Evolutionary conservation across 2,888 invertebrate species (phyloP).

Genomic region (Scaptodrosophila latifasciaeformis): DNA sequence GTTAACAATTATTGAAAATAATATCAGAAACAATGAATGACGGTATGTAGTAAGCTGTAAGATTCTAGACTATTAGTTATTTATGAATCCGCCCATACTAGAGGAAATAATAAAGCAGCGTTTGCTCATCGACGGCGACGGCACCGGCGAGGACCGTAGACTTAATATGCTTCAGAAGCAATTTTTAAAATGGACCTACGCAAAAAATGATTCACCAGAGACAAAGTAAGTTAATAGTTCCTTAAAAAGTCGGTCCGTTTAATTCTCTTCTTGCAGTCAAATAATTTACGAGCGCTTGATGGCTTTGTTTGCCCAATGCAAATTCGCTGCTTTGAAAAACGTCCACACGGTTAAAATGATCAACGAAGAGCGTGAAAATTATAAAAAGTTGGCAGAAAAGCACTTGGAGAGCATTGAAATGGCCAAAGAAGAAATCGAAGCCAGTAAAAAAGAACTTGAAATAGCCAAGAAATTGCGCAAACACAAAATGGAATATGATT

Average conservation of each 20-base stretch:
- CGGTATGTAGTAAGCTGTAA: constrained; percentile 16
- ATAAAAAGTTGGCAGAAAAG: constrained; percentile 84
- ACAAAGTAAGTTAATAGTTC: constrained; percentile 78
- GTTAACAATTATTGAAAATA: no score
- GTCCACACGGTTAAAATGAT: constrained; percentile 87
- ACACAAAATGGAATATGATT: constrained; percentile 94
- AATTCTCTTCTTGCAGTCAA: constrained; percentile 76
- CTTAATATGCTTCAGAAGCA: constrained; percentile 90
- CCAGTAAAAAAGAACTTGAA: constrained; percentile 86
- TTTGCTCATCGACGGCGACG: constrained; percentile 96
- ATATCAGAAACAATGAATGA: constrained; percentile 28
- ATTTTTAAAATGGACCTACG: constrained; percentile 86
- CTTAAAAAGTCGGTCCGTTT: constrained; percentile 3
- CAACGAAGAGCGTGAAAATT: constrained; percentile 87
- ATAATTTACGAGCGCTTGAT: constrained; percentile 86
- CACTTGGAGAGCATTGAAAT: constrained; percentile 87
- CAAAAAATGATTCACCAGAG: constrained; percentile 79
- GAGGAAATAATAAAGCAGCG: constrained; percentile 96
- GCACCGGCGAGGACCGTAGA: constrained; percentile 95
- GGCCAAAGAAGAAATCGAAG: constrained; percentile 87
- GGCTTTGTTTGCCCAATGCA: constrained; percentile 89
- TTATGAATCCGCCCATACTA: no score
- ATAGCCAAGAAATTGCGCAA: constrained; percentile 91
- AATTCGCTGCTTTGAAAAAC: constrained; percentile 90
- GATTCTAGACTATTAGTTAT: not conserved